phyloP scores from a whole-genome alignment of 2,888 invertebrate genomes.

The Aromia moschata region DNA sequence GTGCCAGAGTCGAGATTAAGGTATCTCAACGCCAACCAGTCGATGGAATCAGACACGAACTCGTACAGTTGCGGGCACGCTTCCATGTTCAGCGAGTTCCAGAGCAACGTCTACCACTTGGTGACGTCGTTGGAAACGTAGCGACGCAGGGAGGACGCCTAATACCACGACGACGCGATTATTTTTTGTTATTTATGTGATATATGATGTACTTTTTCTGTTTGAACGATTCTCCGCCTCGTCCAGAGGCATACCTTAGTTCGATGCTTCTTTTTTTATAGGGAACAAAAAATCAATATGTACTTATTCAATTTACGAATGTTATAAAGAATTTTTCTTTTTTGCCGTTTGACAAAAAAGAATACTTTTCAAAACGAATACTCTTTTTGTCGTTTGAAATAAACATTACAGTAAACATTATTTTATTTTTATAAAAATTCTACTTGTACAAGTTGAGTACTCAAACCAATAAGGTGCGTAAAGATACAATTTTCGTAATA shows the following conservation, averaged over 20 bases:
- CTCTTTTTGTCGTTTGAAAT: no score
- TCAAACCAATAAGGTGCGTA: no score
- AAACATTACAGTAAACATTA: no score
- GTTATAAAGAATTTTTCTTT: no score
- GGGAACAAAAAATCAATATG: no score
- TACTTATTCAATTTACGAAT: no score
- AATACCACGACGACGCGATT: conserved; percentile 39
- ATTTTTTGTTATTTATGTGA: conserved; percentile 49
- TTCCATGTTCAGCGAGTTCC: conserved; percentile 71
- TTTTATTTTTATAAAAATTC: no score
- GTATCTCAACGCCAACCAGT: conserved; percentile 37
- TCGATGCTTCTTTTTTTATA: not conserved
- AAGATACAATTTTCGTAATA: no score
- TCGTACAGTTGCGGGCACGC: conserved; percentile 71
- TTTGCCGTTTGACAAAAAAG: no score
- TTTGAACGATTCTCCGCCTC: conserved; percentile 11
- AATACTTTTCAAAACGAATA: no score
- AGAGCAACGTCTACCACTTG: conserved; percentile 69
- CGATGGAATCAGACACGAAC: conserved; percentile 41
- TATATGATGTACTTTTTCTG: conserved; percentile 30
- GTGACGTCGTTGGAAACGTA: conserved; percentile 69
- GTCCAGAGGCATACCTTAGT: not conserved
- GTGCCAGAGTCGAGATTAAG: conserved; percentile 37
- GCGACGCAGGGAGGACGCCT: conserved; percentile 41
- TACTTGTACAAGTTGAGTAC: no score